These are phyloP conservation scores for Meriones psammophilus DNA, from an alignment of 2,797 vertebrate genomes.

Conservation along the genomic window DNA sequence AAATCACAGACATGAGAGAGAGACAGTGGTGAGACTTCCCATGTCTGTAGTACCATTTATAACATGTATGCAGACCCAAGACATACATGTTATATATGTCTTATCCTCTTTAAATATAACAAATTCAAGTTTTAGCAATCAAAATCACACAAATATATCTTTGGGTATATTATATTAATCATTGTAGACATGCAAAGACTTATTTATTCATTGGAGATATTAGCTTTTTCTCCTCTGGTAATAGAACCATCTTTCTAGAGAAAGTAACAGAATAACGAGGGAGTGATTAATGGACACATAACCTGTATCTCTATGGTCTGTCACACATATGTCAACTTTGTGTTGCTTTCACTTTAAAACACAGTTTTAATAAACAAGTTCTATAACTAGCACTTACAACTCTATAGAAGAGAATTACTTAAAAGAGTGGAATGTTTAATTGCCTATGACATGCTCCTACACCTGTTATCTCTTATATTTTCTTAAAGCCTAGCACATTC, in stretches of 20 bases:
- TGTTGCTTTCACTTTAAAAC: slow-evolving; percentile 52
- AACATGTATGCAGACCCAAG: not conserved
- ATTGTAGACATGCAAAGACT: not conserved
- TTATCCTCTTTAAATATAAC: slow-evolving; percentile 53
- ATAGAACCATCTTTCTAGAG: not conserved
- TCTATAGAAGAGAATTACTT: slow-evolving; percentile 49
- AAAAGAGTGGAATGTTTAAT: slow-evolving; percentile 47
- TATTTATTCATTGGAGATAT: not conserved
- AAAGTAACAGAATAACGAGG: not conserved
- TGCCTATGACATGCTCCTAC: not conserved
- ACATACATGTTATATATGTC: too few relatives aligned
- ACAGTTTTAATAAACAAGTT: slow-evolving; percentile 55
- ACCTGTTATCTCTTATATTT: not conserved
- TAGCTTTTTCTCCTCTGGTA: slow-evolving; percentile 14
- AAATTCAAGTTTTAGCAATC: slow-evolving; percentile 30
- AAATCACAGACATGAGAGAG: not conserved
- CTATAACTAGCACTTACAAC: not conserved
- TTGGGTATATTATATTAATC: slow-evolving; percentile 5
- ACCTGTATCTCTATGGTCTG: not conserved
- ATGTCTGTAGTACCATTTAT: slow-evolving; percentile 28
- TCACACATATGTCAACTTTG: slow-evolving; percentile 45
- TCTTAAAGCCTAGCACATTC: not conserved
- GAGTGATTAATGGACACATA: not conserved
- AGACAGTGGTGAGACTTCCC: not conserved
- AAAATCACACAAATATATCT: slow-evolving; percentile 46